Evolutionary conservation across 1,140 invertebrate genomes (phyloP).

Genomic region (Hermetia illucens): DNA sequence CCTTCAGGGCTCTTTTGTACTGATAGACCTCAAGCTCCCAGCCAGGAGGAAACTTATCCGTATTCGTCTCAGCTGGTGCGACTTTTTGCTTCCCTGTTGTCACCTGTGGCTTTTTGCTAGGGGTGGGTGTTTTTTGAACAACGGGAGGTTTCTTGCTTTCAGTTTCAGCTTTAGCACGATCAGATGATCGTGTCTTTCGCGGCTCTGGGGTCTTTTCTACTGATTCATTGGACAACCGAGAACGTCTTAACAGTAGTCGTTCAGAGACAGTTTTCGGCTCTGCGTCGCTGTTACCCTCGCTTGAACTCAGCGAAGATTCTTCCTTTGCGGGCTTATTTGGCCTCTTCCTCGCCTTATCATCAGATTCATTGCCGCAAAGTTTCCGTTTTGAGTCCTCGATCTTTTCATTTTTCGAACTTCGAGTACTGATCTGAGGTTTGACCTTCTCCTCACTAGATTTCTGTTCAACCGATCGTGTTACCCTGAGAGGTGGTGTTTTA

Average conservation of each 20-base stretch:
- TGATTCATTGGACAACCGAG: not conserved
- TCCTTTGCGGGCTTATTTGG: not conserved
- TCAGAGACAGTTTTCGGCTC: not conserved
- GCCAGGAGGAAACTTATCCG: slow-evolving; percentile 36
- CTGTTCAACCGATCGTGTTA: not conserved
- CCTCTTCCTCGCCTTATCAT: slow-evolving; percentile 4
- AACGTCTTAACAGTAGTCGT: not conserved
- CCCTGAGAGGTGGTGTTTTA: not conserved
- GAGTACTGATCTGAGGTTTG: slow-evolving; percentile 1
- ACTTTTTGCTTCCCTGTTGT: not conserved
- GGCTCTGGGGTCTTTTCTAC: not conserved
- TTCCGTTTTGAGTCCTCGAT: slow-evolving; percentile 2
- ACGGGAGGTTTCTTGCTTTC: not conserved
- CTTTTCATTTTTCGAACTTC: slow-evolving; percentile 4
- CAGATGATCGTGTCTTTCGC: not conserved
- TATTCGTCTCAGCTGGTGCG: not conserved
- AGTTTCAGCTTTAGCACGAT: not conserved
- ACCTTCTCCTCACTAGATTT: slow-evolving; percentile 1
- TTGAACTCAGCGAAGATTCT: not conserved
- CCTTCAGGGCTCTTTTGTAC: slow-evolving; percentile 64
- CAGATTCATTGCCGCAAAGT: slow-evolving; percentile 3
- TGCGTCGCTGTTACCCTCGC: not conserved
- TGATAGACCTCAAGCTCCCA: slow-evolving; percentile 69
- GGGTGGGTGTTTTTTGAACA: not conserved
- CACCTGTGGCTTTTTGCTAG: not conserved